phyloP scores from a whole-genome alignment of 2,888 invertebrate genomes.

The Hipparchia sbordonii region DNA sequence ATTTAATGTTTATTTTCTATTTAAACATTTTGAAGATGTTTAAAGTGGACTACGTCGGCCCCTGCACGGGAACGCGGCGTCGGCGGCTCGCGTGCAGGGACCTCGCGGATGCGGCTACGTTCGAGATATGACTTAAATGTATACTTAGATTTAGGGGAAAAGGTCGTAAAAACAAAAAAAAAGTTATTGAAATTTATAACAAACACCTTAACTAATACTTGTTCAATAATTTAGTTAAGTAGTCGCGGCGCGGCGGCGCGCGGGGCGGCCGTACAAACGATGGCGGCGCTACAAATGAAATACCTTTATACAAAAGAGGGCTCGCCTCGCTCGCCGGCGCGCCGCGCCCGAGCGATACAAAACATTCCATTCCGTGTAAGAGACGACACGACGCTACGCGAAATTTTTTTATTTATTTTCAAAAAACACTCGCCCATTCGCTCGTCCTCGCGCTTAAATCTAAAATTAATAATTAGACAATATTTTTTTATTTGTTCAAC shows the following conservation, averaged over 20 bases:
- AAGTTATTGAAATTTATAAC: conserved; percentile 81
- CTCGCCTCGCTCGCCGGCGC: conserved; percentile 48
- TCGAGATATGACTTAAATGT: conserved; percentile 82
- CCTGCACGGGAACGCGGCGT: conserved; percentile 63
- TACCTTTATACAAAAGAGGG: conserved; percentile 70
- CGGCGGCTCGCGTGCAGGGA: conserved; percentile 67
- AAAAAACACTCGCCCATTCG: conserved; percentile 81
- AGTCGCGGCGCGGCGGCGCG: conserved; percentile 48
- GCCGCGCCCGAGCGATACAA: conserved; percentile 73
- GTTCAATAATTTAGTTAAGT: conserved; percentile 76
- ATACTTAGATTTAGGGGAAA: conserved; percentile 80
- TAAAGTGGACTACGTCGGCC: conserved; percentile 77
- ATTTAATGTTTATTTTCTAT: conserved; percentile 80
- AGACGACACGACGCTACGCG: conserved; percentile 80
- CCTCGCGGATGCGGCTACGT: conserved; percentile 77
- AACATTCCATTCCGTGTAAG: conserved; percentile 81
- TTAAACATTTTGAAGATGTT: conserved; percentile 81
- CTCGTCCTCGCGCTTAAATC: conserved; percentile 81
- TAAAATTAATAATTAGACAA: conserved; percentile 83
- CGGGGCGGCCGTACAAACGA: conserved; percentile 46
- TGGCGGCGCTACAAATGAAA: conserved; percentile 63
- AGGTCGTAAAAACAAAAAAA: conserved; percentile 80
- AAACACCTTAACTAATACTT: conserved; percentile 81
- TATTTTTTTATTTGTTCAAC: conserved; percentile 82
- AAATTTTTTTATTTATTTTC: conserved; percentile 71